A percentile compares a stretch with the other conserved stretches of the same genome.
Conservation (phyloP, 2,113 vertebrate genomes). For the cat (Felis catus) region F.catus_Fca126_mat1.0 CM031413.1:133838501-133839000, state of each 20-base stretch:
- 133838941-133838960: neutral
- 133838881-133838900: neutral
- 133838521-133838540: conserved; percentile 64
- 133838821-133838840: neutral
- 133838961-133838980: neutral
- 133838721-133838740: neutral
- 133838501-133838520: conserved; percentile 76
- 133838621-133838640: neutral
- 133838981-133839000: neutral
- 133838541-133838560: conserved; percentile 71
- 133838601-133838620: neutral
- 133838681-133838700: neutral
- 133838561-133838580: conserved; percentile 61
- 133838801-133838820: neutral
- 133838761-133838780: neutral
- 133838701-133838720: conserved; percentile 18
- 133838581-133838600: conserved; percentile 39
- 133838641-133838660: neutral
- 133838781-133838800: neutral
- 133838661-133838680: conserved; percentile 7
- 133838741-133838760: neutral
- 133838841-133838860: neutral
- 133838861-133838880: neutral
- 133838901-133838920: neutral
- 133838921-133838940: neutral